Percentiles rank a stretch among this genome's conserved stretches.
Conservation (phyloP, 2,888 invertebrate species). For the Linnaemya tessellans region DNA sequence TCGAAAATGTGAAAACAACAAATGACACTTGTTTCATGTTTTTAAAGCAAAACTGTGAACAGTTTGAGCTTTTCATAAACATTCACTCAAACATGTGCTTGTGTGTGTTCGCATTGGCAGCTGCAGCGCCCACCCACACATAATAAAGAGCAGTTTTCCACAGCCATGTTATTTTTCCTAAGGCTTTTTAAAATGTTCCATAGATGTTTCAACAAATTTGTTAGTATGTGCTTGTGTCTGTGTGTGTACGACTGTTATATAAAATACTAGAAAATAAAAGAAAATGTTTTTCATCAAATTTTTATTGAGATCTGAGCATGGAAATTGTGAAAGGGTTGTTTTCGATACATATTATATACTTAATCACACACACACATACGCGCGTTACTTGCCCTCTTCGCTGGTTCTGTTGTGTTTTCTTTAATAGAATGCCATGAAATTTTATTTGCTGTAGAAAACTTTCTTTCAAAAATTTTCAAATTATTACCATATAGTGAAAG, state of each 20-base stretch:
- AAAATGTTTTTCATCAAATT: slow-evolving; percentile 63
- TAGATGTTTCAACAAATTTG: slow-evolving; percentile 37
- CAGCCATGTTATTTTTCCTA: slow-evolving; percentile 44
- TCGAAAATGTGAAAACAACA: slow-evolving; percentile 66
- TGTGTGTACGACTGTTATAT: slow-evolving; percentile 18
- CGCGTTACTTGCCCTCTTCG: background rate
- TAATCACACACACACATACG: background rate
- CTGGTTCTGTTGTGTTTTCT: background rate
- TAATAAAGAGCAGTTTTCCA: slow-evolving; percentile 36
- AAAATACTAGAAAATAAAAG: slow-evolving; percentile 53
- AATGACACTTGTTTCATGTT: slow-evolving; percentile 69
- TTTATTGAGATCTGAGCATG: slow-evolving; percentile 48
- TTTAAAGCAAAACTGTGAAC: slow-evolving; percentile 67
- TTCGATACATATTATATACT: background rate
- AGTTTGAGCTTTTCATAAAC: slow-evolving; percentile 62
- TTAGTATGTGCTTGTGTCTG: background rate
- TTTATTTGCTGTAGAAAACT: slow-evolving; percentile 36
- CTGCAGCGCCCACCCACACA: background rate
- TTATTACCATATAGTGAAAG: slow-evolving; percentile 38
- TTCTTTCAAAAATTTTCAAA: slow-evolving; percentile 49
- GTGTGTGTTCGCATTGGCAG: too few species aligned
- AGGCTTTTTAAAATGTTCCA: slow-evolving; percentile 52
- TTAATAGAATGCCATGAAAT: slow-evolving; percentile 49
- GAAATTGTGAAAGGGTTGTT: slow-evolving; percentile 53
- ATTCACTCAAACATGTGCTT: background rate